These are phyloP conservation scores for Cheilosia scutellata DNA, from an alignment of 2,888 invertebrate species.

Conservation along the genomic window DNA sequence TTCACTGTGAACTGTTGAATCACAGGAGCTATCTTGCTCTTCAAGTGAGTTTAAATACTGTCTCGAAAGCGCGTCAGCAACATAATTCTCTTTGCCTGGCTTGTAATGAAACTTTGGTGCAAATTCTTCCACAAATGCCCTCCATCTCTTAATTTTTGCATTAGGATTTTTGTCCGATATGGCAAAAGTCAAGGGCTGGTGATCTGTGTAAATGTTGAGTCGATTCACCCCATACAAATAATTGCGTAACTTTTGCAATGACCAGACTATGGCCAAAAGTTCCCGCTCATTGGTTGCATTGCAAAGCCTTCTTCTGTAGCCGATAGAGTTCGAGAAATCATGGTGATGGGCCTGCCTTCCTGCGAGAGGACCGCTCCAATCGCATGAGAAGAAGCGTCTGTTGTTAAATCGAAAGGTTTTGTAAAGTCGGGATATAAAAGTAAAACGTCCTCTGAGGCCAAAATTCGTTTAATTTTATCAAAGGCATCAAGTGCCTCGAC, in stretches of 20 bases:
- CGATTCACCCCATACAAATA: constrained; percentile 78
- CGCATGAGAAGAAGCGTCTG: constrained; percentile 12
- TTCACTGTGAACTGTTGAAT: constrained; percentile 42
- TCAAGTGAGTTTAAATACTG: constrained; percentile 50
- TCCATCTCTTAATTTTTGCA: constrained; percentile 64
- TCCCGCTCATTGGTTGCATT: background rate
- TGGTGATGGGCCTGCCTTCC: constrained; percentile 41
- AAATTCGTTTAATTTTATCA: constrained; percentile 18
- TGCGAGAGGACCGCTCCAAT: constrained; percentile 26
- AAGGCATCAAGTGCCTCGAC: constrained; percentile 26
- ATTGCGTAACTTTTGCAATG: constrained; percentile 79
- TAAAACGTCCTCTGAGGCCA: constrained; percentile 16
- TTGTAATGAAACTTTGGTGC: constrained; percentile 53
- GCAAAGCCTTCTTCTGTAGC: constrained; percentile 75
- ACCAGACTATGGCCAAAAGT: constrained; percentile 78
- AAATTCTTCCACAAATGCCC: constrained; percentile 63
- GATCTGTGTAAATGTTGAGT: constrained; percentile 54
- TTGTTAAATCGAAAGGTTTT: constrained; percentile 27
- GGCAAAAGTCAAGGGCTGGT: constrained; percentile 72
- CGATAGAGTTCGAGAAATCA: constrained; percentile 40
- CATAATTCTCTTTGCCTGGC: constrained; percentile 57
- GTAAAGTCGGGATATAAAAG: background rate
- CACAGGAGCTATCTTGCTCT: constrained; percentile 4
- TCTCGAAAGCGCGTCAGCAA: constrained; percentile 63
- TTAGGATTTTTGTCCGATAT: background rate